phyloP scores from a whole-genome alignment of 1,140 invertebrate species.

The Centruroides sculpturatus region DNA sequence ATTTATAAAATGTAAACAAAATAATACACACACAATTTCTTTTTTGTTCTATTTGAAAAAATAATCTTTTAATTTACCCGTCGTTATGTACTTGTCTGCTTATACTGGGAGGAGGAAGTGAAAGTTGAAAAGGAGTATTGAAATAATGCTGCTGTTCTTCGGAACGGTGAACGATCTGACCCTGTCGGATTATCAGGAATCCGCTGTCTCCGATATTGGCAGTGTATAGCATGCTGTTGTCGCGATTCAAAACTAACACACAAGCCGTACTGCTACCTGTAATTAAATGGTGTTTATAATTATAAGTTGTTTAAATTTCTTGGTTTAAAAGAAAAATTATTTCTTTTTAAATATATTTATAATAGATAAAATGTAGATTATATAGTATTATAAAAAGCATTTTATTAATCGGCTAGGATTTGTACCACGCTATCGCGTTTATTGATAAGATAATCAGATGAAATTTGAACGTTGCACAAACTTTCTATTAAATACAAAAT shows the following conservation, averaged over 20 bases:
- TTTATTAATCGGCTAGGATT: too few relatives aligned
- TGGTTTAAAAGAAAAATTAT: too few relatives aligned
- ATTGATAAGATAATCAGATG: too few relatives aligned
- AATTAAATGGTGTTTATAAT: slow-evolving; percentile 16
- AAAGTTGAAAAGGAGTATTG: slow-evolving; percentile 94
- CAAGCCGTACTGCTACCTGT: slow-evolving; percentile 92
- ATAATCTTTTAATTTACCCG: slow-evolving; percentile 39
- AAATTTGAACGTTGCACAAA: too few relatives aligned
- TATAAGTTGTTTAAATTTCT: background rate
- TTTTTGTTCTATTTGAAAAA: too few relatives aligned
- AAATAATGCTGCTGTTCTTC: slow-evolving; percentile 97
- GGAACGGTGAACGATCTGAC: slow-evolving; percentile 71
- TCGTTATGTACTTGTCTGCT: slow-evolving; percentile 70
- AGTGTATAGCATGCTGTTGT: slow-evolving; percentile 74
- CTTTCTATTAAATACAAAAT: too few relatives aligned
- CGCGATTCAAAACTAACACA: slow-evolving; percentile 79
- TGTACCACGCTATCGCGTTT: too few relatives aligned
- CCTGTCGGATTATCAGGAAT: slow-evolving; percentile 74
- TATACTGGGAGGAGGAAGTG: slow-evolving; percentile 76
- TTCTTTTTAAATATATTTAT: too few relatives aligned
- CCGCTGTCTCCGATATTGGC: slow-evolving; percentile 98
- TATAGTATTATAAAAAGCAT: too few relatives aligned
- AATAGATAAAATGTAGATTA: too few relatives aligned
- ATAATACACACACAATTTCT: too few relatives aligned
- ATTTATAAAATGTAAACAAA: too few relatives aligned